These are phyloP conservation scores for Tetrapedia diversipes DNA, from an alignment of 2,888 invertebrate genomes.

Conservation along the genomic window DNA sequence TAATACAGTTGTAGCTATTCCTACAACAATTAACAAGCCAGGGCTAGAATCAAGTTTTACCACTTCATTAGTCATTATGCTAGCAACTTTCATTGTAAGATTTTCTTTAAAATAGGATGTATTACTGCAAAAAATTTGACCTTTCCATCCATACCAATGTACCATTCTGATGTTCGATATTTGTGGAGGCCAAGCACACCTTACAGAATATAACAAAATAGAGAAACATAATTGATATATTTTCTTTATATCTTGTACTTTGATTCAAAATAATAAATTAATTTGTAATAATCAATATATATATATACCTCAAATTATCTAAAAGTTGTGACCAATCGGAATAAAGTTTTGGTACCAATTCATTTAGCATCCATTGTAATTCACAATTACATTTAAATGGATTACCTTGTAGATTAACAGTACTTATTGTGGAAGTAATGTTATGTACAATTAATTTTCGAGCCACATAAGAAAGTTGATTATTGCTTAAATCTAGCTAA, in stretches of 20 bases:
- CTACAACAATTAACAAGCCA: slow-evolving; percentile 70
- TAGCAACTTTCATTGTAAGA: slow-evolving; percentile 59
- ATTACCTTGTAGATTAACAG: slow-evolving; percentile 85
- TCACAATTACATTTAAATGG: slow-evolving; percentile 87
- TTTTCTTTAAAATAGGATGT: slow-evolving; percentile 55
- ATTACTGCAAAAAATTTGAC: slow-evolving; percentile 81
- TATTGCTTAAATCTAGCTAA: slow-evolving; percentile 85
- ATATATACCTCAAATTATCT: slow-evolving; percentile 84
- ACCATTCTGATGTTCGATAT: slow-evolving; percentile 84
- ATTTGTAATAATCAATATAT: slow-evolving; percentile 6
- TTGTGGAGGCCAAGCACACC: slow-evolving; percentile 84
- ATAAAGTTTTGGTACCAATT: slow-evolving; percentile 84
- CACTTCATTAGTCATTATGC: slow-evolving; percentile 42
- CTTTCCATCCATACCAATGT: slow-evolving; percentile 86
- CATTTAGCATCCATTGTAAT: slow-evolving; percentile 85
- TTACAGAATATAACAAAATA: slow-evolving; percentile 68
- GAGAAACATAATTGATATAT: slow-evolving; percentile 5
- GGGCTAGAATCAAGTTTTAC: slow-evolving; percentile 71
- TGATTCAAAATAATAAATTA: not conserved
- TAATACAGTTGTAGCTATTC: slow-evolving; percentile 64
- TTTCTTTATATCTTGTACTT: not conserved
- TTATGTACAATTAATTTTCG: slow-evolving; percentile 77
- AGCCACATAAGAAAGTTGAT: slow-evolving; percentile 83
- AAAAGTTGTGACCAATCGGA: slow-evolving; percentile 82
- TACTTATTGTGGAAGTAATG: slow-evolving; percentile 82